Evolutionary conservation across 2,797 vertebrate genomes (phyloP).

Genomic region (Melanotaenia pygmaea): DNA sequence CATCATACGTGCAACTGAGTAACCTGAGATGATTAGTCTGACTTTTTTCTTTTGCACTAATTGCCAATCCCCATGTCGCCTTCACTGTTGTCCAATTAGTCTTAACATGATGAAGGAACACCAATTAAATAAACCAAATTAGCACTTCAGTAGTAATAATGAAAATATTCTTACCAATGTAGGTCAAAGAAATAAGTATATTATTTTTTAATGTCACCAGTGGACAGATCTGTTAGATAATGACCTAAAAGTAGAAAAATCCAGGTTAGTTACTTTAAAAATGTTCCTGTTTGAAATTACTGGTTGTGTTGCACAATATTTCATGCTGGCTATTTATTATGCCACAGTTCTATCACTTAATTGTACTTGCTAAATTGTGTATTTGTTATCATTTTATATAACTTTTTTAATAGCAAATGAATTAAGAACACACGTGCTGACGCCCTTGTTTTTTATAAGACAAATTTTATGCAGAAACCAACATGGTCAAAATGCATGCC

Average conservation of each 20-base stretch:
- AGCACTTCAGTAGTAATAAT: constrained; percentile 23
- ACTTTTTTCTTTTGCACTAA: constrained; percentile 90
- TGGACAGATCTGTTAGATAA: background rate
- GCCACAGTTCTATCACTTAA: background rate
- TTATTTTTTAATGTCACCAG: background rate
- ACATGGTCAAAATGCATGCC: constrained; percentile 1
- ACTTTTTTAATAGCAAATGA: background rate
- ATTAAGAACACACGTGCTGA: background rate
- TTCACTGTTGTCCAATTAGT: constrained; percentile 85
- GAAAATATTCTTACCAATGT: background rate
- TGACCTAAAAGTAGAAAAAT: background rate
- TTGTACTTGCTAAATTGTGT: background rate
- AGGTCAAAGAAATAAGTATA: background rate
- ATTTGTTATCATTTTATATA: background rate
- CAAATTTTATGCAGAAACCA: background rate
- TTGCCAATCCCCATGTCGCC: constrained; percentile 90
- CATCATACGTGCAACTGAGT: constrained; percentile 84
- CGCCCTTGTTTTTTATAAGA: background rate
- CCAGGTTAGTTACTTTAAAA: background rate
- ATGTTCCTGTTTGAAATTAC: background rate
- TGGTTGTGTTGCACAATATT: background rate
- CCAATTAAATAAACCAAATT: constrained; percentile 68
- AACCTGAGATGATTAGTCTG: constrained; percentile 91
- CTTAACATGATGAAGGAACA: constrained; percentile 63
- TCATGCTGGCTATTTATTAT: background rate